Evolutionary conservation across 2,888 invertebrate genomes (phyloP), one percentile per base, ranked within the genome.

Genomic region (Leuctra nigra): DNA sequence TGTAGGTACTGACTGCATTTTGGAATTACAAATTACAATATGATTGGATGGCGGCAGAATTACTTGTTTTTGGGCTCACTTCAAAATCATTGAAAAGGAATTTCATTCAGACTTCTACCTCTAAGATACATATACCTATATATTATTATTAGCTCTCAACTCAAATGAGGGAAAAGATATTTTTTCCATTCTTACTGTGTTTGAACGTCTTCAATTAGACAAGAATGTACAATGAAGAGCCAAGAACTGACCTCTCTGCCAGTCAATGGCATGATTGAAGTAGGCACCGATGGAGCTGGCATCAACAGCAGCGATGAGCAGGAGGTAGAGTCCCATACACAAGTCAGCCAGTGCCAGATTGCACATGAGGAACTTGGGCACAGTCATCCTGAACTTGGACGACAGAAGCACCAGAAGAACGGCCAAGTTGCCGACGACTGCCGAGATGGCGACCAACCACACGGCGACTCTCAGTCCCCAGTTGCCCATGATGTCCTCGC

Each of bases 291-390:
- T 74, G 2, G 83, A 82, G 36, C 77, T 75, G 0, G 79, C 75
- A 66, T 85, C 85, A 44, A 81, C 77, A 13, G 79, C 73, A 1
- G 83, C 83, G 60, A 83, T 76, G 29, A 75, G 65, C 1, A 82
- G 74, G 47, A 85, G 70, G 68, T 85, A 84, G 11, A 81, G 67
- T 1, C 82, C 84, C 74, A 84, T 83, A 65, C 79, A 78, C 58
- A 84, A 73, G 68, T 84, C 84, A n/a, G 83, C 83, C 41, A 79
- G 72, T 1, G 83, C 82, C 61, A 85, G 70, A 67, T 84, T 83
- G 64, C 83, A 80, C 78, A 84, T 83, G 52, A 84, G 76, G 65
- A 84, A 81, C 65, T 75, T 75, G 60, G 75, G 75, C 18, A 77
- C 77, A 2, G 76, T 74, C 64, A 77, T 69, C 4, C 75, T 70